Base-by-base conservation (phyloP, 2,888 invertebrate species). In the Amiota minor region DNA sequence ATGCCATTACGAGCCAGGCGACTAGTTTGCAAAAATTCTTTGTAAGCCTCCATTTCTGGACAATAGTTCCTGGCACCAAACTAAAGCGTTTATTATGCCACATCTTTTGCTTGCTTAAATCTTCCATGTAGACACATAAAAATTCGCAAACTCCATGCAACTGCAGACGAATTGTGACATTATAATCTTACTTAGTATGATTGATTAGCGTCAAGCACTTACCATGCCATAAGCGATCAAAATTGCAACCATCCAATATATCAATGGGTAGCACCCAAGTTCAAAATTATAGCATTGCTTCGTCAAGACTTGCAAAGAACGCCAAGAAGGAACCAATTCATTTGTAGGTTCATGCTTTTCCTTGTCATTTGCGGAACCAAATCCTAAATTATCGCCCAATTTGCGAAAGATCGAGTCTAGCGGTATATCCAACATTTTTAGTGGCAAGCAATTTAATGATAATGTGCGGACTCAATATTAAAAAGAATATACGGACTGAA, bases 201-300 rank as follows among this genome's bases (percentile, higher is more conserved):
- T 53, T 9, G 1, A n/a, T 53, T 9, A n/a, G 1, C 10, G 16
- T 14, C 50, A 6, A 1, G 12, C 61, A 80, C 86, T 81, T 76
- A 87, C 86, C 77, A 79, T 75, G 45, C 86, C 86, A 46, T 75
- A 53, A 12, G 79, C 47, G 74, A 82, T 82, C 6, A 83, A 71
- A 1, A 65, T 14, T 45, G 86, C 64, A 1, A 82, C 79, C 46
- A 80, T 45, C 86, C 87, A 86, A 76, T 81, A 87, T 35, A 84
- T 73, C 2, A 83, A 20, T 10, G 85, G 80, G 79, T 85, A 87
- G 76, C 81, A 77, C 49, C 80, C 79, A 11, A 80, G 76, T 6
- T 74, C 74, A 67, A 84, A 9, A 2, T 16, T 16, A n/a, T 47
- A 65, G 47, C 65, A 65, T 12, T 65, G 9, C n/a, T 16, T n/a